A percentile compares a stretch with the other conserved stretches of the same genome.
phyloP scores from a whole-genome alignment of 2,888 invertebrate species.

The Drosophila paramelanica region DNA sequence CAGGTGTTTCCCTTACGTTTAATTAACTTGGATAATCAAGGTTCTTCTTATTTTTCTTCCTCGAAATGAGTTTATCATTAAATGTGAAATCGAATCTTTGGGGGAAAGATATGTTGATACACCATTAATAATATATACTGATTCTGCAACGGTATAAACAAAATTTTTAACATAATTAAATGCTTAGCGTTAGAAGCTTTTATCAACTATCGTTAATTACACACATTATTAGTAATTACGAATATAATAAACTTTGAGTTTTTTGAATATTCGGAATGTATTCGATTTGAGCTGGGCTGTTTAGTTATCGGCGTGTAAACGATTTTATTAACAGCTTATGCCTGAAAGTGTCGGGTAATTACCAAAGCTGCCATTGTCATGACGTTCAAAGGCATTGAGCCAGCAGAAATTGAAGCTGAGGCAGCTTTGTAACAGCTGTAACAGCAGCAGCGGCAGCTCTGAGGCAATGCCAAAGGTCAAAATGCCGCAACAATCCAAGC shows the following conservation, averaged over 20 bases:
- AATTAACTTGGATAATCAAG: background rate
- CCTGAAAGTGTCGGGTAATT: slow-evolving; percentile 70
- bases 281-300: slow-evolving; percentile 2
- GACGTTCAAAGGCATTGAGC: slow-evolving; percentile 28
- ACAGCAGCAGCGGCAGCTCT: slow-evolving; percentile 13
- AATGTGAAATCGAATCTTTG: background rate
- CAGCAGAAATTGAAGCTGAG: slow-evolving; percentile 35
- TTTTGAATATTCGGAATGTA: slow-evolving; percentile 16
- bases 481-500: slow-evolving; percentile 35
- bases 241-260: slow-evolving; percentile 6
- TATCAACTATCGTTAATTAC: slow-evolving; percentile 1
- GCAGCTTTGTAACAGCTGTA: slow-evolving; percentile 10
- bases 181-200: background rate
- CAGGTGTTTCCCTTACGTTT: background rate
- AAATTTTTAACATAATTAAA: background rate
- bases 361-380: slow-evolving; percentile 60
- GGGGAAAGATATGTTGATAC: background rate
- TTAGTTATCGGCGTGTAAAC: slow-evolving; percentile 46
- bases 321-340: slow-evolving; percentile 64
- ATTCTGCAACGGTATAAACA: too few relatives aligned
- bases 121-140: background rate
- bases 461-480: slow-evolving; percentile 42
- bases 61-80: background rate
- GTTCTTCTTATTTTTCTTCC: background rate
- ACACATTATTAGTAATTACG: background rate